These are phyloP conservation scores for Stenotaenia linearis DNA, from an alignment of 2,888 invertebrate genomes.

Conservation along the genomic window DNA sequence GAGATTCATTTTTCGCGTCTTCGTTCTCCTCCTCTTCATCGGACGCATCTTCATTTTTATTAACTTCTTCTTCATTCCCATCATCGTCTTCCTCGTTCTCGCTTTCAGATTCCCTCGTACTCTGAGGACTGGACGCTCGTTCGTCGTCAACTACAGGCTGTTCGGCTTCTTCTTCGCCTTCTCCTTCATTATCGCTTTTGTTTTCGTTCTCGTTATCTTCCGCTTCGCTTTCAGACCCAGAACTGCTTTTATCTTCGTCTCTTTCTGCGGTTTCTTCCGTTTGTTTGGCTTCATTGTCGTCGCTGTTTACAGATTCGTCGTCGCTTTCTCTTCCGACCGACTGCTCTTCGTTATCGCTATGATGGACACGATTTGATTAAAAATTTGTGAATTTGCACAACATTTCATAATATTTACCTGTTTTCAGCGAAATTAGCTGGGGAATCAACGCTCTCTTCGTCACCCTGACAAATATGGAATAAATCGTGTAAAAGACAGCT, in stretches of 20 bases:
- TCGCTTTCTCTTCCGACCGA: not conserved
- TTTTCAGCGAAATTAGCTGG: not conserved
- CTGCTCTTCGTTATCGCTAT: not conserved
- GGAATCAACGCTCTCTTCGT: not conserved
- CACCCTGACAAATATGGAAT: not conserved
- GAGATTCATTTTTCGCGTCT: constrained; percentile 32
- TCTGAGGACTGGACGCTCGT: no score
- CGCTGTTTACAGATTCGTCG: not conserved
- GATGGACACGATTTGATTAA: no score
- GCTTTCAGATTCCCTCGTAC: no score
- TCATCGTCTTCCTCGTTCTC: not conserved
- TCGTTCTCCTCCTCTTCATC: not conserved
- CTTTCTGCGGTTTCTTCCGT: not conserved
- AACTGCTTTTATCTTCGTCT: not conserved
- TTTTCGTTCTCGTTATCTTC: not conserved
- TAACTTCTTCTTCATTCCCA: not conserved
- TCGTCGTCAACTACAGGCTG: not conserved
- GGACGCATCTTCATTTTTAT: not conserved
- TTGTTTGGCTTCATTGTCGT: not conserved
- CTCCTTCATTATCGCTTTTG: not conserved
- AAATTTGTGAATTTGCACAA: no score
- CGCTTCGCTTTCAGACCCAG: not conserved
- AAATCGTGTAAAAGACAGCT: not conserved
- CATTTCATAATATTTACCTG: no score
- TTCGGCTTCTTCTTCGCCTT: not conserved